Base-by-base conservation (phyloP, 2,797 vertebrate genomes). In the Eulemur albifrons region DNA sequence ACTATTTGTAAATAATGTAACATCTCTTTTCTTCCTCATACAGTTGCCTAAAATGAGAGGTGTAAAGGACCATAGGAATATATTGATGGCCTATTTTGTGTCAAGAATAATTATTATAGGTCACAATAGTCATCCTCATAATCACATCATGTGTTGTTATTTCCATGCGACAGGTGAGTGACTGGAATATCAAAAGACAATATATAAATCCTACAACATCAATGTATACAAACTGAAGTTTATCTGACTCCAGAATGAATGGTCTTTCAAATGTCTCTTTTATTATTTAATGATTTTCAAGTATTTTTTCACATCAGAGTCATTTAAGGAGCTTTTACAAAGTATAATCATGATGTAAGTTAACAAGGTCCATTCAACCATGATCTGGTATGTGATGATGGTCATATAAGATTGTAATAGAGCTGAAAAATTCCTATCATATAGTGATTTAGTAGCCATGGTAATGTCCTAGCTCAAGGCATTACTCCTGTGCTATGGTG, bases 71-170 rank as follows among this genome's bases (percentile, higher is more conserved):
- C 6, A 43, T 73, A 38, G 30, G 7, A 70, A 61, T 32, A 72
- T 12, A 54, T 21, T 57, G 6, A n/a, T 23, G 76, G 32, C 8
- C 7, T 21, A n/a, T 9, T 90, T 43, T 45, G 6, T 35, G 13
- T 48, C 82, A 73, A 95, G 15, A 92, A 85, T 61, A 69, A 48
- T 63, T 95, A 88, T 52, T 72, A 59, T 40, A 83, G 3, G 21
- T 70, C 30, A 35, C 38, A 5, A n/a, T 11, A 70, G 18, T 65
- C 20, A 73, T 3, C 30, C 81, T 81, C 17, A 73, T 77, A 89
- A 75, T 93, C 17, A 80, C 32, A 54, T 30, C 57, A 40, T 43
- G 12, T 21, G 57, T 59, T 79, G 15, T 86, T 21, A 52, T 59
- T 17, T 35, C 3, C 11, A 4, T 32, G n/a, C 4, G 35, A 61